Conservation (phyloP, 2,797 vertebrate species). For the Cercopithecus neglectus region DNA sequence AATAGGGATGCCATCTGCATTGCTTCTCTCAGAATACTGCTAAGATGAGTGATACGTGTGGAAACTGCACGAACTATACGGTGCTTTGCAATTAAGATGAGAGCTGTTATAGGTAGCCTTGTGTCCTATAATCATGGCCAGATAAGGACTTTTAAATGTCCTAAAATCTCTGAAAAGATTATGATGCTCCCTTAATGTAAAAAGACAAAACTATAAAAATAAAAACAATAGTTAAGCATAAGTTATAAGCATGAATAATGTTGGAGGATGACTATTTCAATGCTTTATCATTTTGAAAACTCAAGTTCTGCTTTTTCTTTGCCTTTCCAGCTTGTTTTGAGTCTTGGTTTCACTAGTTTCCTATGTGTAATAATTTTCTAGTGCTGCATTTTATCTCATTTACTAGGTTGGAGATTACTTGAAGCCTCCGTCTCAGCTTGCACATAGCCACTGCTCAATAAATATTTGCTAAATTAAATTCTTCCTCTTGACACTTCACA, state of each 20-base stretch:
- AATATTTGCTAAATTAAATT: slow-evolving; percentile 56
- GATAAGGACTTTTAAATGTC: background rate
- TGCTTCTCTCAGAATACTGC: background rate
- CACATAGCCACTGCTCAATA: background rate
- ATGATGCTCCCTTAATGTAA: background rate
- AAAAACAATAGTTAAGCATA: background rate
- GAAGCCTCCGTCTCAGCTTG: background rate
- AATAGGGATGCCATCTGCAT: background rate
- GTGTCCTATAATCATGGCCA: background rate
- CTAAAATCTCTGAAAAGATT: background rate
- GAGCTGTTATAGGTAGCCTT: background rate
- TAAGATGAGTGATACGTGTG: background rate
- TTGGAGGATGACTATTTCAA: background rate
- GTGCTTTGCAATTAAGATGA: slow-evolving; percentile 9
- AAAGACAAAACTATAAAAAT: background rate
- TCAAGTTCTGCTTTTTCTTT: background rate
- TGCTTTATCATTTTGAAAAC: slow-evolving; percentile 24
- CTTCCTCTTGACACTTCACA: background rate
- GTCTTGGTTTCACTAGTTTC: background rate
- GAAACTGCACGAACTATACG: background rate
- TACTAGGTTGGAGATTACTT: background rate
- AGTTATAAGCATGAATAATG: background rate
- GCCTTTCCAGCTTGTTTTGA: background rate
- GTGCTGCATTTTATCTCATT: background rate
- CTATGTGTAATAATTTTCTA: background rate